Percentiles rank a stretch among this genome's conserved stretches.
These are phyloP conservation scores for Rhodophaea formosa DNA, from an alignment of 2,888 invertebrate species.

Conservation along the genomic window DNA sequence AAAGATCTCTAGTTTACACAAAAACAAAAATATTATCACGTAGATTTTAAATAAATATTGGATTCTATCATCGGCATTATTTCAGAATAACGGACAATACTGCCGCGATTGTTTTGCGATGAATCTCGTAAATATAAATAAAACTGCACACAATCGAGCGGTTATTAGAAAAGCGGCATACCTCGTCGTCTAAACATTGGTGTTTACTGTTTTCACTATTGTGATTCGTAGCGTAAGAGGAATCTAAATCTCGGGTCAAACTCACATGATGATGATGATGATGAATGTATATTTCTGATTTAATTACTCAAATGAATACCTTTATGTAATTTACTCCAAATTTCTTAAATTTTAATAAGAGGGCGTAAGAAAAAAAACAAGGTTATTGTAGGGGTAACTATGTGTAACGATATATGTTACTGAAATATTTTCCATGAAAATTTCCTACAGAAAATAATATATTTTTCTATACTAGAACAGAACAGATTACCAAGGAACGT, in stretches of 20 bases:
- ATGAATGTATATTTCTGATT: too few species aligned
- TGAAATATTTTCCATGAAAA: too few species aligned
- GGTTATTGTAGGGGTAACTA: too few species aligned
- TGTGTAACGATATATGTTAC: too few species aligned
- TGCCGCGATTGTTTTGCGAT: conserved; percentile 48
- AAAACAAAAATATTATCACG: not conserved
- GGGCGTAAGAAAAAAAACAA: too few species aligned
- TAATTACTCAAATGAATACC: too few species aligned
- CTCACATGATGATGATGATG: too few species aligned
- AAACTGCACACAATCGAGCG: conserved; percentile 40
- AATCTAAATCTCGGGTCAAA: conserved; percentile 33
- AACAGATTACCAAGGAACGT: too few species aligned
- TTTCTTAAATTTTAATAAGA: too few species aligned
- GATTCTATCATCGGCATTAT: conserved; percentile 42
- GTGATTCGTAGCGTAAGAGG: conserved; percentile 35
- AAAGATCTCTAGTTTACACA: conserved; percentile 16
- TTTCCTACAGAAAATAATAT: too few species aligned
- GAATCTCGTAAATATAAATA: conserved; percentile 56
- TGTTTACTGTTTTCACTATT: conserved; percentile 44
- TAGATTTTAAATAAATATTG: conserved; percentile 4
- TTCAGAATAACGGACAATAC: conserved; percentile 22
- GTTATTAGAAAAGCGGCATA: conserved; percentile 51
- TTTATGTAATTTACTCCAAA: too few species aligned
- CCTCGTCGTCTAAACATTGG: conserved; percentile 52
- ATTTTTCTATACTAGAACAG: too few species aligned